Evolutionary conservation across 2,888 invertebrate species (phyloP).

Genomic region (Syritta pipiens): DNA sequence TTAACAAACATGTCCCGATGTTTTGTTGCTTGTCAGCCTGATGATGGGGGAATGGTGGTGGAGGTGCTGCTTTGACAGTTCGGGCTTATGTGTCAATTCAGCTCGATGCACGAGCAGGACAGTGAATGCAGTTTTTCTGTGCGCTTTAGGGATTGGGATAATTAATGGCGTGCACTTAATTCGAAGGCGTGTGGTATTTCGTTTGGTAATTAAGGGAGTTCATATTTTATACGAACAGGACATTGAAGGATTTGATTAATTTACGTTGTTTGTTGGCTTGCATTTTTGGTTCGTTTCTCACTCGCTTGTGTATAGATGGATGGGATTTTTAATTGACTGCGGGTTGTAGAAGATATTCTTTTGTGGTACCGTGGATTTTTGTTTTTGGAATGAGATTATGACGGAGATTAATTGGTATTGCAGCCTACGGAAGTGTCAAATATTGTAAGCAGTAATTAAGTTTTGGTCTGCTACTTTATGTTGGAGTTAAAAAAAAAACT

Average conservation of each 20-base stretch:
- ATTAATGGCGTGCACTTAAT: conserved; percentile 74
- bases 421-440: background rate
- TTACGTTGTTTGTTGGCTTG: conserved; percentile 24
- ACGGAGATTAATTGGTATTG: conserved; percentile 1
- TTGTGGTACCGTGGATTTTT: background rate
- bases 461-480: no score
- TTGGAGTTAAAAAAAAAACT: no score
- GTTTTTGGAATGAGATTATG: background rate
- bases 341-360: conserved; percentile 6
- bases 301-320: conserved; percentile 36
- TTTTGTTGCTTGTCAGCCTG: background rate
- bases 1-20: conserved; percentile 59
- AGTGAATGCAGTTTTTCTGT: conserved; percentile 46
- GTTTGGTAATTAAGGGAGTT: conserved; percentile 63
- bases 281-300: conserved; percentile 32
- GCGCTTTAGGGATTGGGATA: conserved; percentile 71
- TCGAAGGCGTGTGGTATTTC: conserved; percentile 69
- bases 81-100: conserved; percentile 65
- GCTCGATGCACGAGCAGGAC: conserved; percentile 35
- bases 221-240: conserved; percentile 59
- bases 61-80: conserved; percentile 41
- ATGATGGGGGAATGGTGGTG: background rate
- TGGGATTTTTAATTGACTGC: conserved; percentile 42
- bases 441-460: no score
- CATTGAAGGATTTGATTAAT: conserved; percentile 65